Base-by-base conservation (phyloP, 2,888 invertebrate genomes). In the Epiblema foenella region DNA sequence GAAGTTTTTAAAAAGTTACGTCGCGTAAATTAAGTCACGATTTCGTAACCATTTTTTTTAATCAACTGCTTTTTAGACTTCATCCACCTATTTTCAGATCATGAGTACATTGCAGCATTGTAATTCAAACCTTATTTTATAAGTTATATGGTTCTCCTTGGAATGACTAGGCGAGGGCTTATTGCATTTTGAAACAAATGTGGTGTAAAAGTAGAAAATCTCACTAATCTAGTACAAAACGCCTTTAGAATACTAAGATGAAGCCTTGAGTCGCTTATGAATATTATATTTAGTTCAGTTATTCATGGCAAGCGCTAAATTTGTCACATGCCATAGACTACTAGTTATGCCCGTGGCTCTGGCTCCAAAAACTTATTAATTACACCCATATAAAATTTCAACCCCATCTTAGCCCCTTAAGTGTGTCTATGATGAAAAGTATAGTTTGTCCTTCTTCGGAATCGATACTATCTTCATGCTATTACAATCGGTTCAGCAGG, bases 231-330 rank as follows among this genome's bases (percentile, higher is more conserved):
- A 62, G 60, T 52, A 46, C 52, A 62, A 33, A 33, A 15, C 62
- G 54, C 60, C 29, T 29, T 46, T 12, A 10, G 68, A 62, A 68
- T 68, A 68, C 39, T 68, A 54, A 68, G n/a, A 29, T 15, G 54
- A 46, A 49, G 9, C 52, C 68, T 42, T 54, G 60, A 54, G 18
- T 68, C 33, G 12, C 33, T 33, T 24, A 52, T 62, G 54, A 68
- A 68, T 68, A 62, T 46, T 8, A 62, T 62, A 54, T 62, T 68
- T 54, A 18, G 11, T 37, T 9, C 57, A 37, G 17, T 9, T 11
- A 57, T 33, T 57, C 29, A 57, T 57, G 57, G 11, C 57, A 3
- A 46, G n/a, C 15, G 7, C n/a, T 46, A n/a, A 7, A 15, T 46
- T 46, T 46, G 3, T 8, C 46, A n/a, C n/a, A 7, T 3, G 8